Conservation (phyloP, 2,888 invertebrate species). For the Cantharis rustica region DNA sequence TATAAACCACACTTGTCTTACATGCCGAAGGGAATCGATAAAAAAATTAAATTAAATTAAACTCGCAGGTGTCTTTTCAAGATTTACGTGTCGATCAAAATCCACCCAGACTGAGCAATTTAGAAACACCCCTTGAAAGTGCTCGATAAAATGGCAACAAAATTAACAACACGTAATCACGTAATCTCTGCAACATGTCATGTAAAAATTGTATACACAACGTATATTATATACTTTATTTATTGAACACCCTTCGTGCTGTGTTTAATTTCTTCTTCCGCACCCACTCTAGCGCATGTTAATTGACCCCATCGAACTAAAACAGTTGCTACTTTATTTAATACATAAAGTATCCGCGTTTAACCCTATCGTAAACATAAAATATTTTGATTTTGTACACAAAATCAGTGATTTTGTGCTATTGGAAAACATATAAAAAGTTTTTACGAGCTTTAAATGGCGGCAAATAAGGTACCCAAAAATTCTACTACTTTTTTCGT, state of each 20-base stretch:
- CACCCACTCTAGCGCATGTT: constrained; percentile 30
- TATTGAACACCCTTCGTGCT: constrained; percentile 35
- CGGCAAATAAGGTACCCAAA: background rate
- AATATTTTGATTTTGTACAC: background rate
- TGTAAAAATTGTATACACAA: constrained; percentile 9
- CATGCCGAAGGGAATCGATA: background rate
- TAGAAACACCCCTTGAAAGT: constrained; percentile 3
- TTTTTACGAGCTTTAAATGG: background rate
- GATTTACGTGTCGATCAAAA: constrained; percentile 1
- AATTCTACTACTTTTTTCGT: background rate
- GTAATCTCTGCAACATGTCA: constrained; percentile 11
- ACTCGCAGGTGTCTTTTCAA: constrained; percentile 7
- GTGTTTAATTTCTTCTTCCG: constrained; percentile 38
- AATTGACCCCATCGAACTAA: constrained; percentile 35
- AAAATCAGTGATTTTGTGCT: background rate
- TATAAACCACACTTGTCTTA: background rate
- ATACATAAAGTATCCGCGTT: background rate
- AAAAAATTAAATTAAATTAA: constrained; percentile 11
- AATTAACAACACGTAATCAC: constrained; percentile 8
- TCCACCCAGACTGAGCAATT: background rate
- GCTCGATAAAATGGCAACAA: constrained; percentile 10
- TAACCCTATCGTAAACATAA: constrained; percentile 1
- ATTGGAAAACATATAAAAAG: background rate
- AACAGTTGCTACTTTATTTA: constrained; percentile 16
- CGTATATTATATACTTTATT: constrained; percentile 21